Conservation (phyloP, 2,113 vertebrate genomes). For the Osmerus mordax region DNA sequence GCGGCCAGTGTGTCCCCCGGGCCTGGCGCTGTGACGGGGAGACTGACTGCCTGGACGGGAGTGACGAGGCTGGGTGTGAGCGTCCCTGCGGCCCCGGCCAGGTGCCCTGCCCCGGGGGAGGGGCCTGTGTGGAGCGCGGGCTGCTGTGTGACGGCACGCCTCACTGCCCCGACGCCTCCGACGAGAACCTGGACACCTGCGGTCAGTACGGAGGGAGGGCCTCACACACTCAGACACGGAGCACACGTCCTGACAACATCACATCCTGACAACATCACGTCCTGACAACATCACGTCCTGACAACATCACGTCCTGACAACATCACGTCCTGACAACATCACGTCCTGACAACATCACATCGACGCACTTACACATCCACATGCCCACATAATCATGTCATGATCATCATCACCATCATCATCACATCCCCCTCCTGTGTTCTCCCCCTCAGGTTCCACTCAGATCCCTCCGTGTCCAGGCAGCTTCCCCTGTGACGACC, state of each 20-base stretch:
- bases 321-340: no score
- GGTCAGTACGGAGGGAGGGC: slow-evolving; percentile 50
- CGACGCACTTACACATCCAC: no score
- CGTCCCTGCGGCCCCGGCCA: slow-evolving; percentile 67
- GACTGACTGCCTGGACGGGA: slow-evolving; percentile 79
- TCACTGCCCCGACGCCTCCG: slow-evolving; percentile 68
- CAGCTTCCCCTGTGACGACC: slow-evolving; percentile 74
- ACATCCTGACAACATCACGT: no score
- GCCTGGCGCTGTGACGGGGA: slow-evolving; percentile 86
- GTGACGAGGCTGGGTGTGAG: slow-evolving; percentile 69
- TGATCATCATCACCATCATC: background rate
- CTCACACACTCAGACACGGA: no score
- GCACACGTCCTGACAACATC: no score
- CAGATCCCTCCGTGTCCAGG: slow-evolving; percentile 71
- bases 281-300: no score
- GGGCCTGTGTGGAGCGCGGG: slow-evolving; percentile 72
- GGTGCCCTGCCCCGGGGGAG: slow-evolving; percentile 64
- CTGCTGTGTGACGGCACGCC: slow-evolving; percentile 74
- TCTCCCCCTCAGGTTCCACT: slow-evolving; percentile 64
- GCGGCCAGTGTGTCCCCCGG: slow-evolving; percentile 75
- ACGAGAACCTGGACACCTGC: slow-evolving; percentile 73
- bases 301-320: no score
- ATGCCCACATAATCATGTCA: background rate
- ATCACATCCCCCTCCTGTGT: background rate
- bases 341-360: no score